A percentile compares a stretch with the other conserved stretches of the same genome.
Evolutionary conservation across 1,140 invertebrate genomes (phyloP).

Genomic region (Periplaneta americana): DNA sequence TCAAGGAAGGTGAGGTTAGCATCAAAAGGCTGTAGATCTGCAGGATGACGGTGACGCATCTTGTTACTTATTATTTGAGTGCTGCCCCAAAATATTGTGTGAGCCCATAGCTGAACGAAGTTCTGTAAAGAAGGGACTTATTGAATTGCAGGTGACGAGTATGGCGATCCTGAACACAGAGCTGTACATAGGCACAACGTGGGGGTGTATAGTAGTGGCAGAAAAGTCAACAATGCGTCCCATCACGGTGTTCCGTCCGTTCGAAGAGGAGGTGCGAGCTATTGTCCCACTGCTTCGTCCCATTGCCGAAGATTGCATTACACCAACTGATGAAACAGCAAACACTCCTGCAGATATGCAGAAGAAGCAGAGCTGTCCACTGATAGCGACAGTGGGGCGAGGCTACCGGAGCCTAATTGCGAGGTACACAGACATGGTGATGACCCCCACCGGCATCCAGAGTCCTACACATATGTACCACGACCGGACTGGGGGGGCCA

Average conservation of each 20-base stretch:
- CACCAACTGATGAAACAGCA: not conserved
- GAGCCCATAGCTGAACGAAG: no score
- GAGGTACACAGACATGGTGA: slow-evolving; percentile 32
- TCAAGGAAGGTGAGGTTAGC: no score
- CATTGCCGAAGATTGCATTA: not conserved
- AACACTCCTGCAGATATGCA: not conserved
- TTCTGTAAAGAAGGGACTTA: no score
- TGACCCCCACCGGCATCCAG: slow-evolving; percentile 11
- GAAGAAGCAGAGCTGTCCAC: slow-evolving; percentile 38
- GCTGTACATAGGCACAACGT: slow-evolving; percentile 84
- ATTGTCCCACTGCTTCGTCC: slow-evolving; percentile 20
- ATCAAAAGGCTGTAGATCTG: no score
- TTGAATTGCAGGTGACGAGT: slow-evolving; percentile 59
- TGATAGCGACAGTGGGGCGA: slow-evolving; percentile 73
- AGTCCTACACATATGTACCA: not conserved
- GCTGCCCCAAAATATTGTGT: no score
- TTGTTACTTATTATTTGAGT: no score
- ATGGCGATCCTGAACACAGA: slow-evolving; percentile 62
- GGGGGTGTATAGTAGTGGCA: slow-evolving; percentile 86
- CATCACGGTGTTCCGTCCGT: slow-evolving; percentile 84
- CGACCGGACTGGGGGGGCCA: not conserved
- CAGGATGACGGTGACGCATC: no score
- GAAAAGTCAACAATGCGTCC: slow-evolving; percentile 73
- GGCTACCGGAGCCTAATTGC: slow-evolving; percentile 75
- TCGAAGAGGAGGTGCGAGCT: slow-evolving; percentile 71